Percentiles rank a stretch among this genome's conserved stretches.
These are phyloP conservation scores for Huso huso DNA, from an alignment of 2,797 vertebrate species.

Conservation along the genomic window DNA sequence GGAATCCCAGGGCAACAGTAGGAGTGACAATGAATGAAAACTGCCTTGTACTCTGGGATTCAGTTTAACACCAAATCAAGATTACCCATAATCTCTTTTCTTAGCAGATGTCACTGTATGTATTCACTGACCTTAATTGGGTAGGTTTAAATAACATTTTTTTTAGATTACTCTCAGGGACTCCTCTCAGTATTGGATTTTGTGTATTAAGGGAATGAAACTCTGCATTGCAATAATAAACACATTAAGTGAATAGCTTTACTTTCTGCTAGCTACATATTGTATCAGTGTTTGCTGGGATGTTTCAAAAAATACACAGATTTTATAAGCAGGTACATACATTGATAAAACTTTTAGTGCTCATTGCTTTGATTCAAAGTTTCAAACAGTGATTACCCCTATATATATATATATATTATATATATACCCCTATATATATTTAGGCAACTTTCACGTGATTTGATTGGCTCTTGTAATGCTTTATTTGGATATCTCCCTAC, in stretches of 20 bases:
- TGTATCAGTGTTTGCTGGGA: too few species aligned
- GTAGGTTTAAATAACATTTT: constrained; percentile 53
- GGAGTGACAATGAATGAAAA: constrained; percentile 46
- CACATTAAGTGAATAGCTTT: constrained; percentile 33
- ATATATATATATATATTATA: too few species aligned
- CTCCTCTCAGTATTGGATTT: constrained; percentile 37
- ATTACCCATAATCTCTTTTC: constrained; percentile 45
- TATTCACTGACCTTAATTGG: constrained; percentile 26
- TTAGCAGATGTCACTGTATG: constrained; percentile 36
- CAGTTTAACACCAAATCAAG: constrained; percentile 47
- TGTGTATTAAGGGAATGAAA: constrained; percentile 37
- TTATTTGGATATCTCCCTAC: too few species aligned
- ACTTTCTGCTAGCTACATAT: too few species aligned
- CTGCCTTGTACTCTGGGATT: constrained; percentile 35
- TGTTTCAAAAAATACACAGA: too few species aligned
- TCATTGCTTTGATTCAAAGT: too few species aligned
- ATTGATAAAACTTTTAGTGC: too few species aligned
- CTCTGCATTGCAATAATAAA: constrained; percentile 49
- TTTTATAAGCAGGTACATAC: too few species aligned
- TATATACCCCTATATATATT: too few species aligned
- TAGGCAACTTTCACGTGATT: too few species aligned
- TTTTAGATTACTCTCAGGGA: constrained; percentile 29
- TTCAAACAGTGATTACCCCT: too few species aligned
- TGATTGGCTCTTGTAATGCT: too few species aligned
- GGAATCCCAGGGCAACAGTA: constrained; percentile 49